Conservation (phyloP, 2,888 invertebrate genomes). For the Kryphioiulus occultus region DNA sequence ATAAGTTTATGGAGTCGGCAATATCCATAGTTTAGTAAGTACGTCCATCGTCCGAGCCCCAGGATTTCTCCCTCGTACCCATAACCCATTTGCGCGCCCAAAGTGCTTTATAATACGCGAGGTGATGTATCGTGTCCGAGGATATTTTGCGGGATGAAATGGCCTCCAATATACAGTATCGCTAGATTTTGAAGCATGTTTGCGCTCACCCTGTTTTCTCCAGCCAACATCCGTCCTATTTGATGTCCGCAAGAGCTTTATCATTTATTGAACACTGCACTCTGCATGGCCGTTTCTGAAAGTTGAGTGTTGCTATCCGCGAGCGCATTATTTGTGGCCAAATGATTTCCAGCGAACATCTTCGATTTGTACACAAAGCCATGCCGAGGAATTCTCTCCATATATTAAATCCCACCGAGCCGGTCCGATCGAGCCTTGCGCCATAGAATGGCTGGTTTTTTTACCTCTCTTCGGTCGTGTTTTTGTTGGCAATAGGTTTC, state of each 20-base stretch:
- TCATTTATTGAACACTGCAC: conserved; percentile 39
- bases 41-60: background rate
- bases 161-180: background rate
- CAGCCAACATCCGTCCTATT: background rate
- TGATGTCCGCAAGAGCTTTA: background rate
- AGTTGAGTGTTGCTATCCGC: background rate
- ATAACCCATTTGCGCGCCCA: background rate
- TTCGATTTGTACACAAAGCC: conserved; percentile 32
- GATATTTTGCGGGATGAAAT: background rate
- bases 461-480: background rate
- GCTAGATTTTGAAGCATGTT: background rate
- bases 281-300: conserved; percentile 14
- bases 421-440: background rate
- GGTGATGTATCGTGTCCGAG: background rate
- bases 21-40: conserved; percentile 27
- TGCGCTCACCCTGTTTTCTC: background rate
- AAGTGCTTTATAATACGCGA: conserved; percentile 28
- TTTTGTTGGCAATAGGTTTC: conserved; percentile 32
- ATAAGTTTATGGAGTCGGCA: background rate
- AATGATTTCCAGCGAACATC: conserved; percentile 38
- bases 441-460: background rate
- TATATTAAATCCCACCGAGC: conserved; percentile 11
- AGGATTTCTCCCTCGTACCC: background rate
- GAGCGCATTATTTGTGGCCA: conserved; percentile 12
- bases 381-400: conserved; percentile 1